These are phyloP conservation scores for Amazona guildingii DNA, from an alignment of 2,113 vertebrate species.

Conservation along the genomic window DNA sequence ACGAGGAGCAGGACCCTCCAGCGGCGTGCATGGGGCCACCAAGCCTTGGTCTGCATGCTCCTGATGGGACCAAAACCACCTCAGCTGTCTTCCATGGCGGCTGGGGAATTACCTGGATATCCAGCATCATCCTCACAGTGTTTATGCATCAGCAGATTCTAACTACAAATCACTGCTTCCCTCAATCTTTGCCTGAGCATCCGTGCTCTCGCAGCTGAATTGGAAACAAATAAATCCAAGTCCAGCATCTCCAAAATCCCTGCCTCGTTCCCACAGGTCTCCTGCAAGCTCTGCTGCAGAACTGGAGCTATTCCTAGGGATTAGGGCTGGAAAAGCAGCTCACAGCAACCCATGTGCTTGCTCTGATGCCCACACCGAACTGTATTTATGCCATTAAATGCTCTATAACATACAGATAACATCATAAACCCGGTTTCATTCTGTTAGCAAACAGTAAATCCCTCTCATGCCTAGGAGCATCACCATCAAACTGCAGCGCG, in stretches of 20 bases:
- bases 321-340: background rate
- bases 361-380: background rate
- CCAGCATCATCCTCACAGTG: accelerated
- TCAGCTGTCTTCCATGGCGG: accelerated
- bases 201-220: background rate
- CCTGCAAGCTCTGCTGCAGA: background rate
- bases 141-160: background rate
- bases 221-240: accelerated
- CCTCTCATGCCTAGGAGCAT: background rate
- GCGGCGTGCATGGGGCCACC: accelerated
- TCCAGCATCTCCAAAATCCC: accelerated
- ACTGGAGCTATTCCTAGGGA: background rate
- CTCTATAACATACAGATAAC: background rate
- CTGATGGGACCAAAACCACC: background rate
- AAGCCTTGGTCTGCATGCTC: accelerated
- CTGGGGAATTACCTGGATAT: background rate
- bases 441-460: conserved; percentile 33
- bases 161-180: accelerated
- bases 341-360: background rate
- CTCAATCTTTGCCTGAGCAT: accelerated
- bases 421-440: conserved; percentile 3
- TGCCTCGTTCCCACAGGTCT: background rate
- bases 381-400: background rate
- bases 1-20: background rate
- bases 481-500: background rate